Conservation (phyloP, 2,113 vertebrate species). For the Myiopsitta monachus region DNA sequence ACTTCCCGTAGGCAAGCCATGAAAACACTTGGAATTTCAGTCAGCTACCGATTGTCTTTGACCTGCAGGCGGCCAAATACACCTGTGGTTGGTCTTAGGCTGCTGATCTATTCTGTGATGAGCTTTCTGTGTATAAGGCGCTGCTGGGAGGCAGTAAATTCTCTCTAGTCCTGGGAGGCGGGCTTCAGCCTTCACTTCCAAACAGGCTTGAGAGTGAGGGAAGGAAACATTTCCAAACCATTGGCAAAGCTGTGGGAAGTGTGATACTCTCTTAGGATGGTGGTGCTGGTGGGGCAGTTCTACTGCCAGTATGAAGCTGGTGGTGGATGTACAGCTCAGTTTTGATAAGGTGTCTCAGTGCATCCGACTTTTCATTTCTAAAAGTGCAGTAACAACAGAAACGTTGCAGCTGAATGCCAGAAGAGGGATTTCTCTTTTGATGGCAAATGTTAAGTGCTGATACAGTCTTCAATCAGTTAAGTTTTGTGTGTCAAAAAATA, state of each 20-base stretch:
- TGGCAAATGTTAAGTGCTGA: not conserved
- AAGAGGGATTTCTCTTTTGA: not conserved
- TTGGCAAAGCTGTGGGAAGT: not conserved
- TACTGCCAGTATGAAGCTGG: rapidly evolving
- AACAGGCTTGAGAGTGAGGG: not conserved
- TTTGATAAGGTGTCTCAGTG: not conserved
- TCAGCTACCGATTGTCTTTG: not conserved
- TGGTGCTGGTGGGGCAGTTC: too few relatives aligned
- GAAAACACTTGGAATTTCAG: not conserved
- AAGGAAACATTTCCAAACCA: rapidly evolving
- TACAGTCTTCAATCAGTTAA: not conserved
- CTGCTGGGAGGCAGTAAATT: not conserved
- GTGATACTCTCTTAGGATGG: too few relatives aligned
- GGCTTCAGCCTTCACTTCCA: not conserved
- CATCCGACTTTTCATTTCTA: not conserved
- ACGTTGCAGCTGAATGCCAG: not conserved
- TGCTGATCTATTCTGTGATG: not conserved
- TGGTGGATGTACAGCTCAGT: not conserved
- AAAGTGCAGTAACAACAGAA: not conserved
- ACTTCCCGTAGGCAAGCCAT: not conserved
- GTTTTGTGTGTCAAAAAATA: not conserved
- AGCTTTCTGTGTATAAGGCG: not conserved
- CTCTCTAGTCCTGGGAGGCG: rapidly evolving
- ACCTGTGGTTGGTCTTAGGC: rapidly evolving
- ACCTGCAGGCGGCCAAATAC: not conserved